Evolutionary conservation across 2,797 vertebrate genomes (phyloP), one percentile per base, ranked within the genome.

Genomic region (Sciurus vulgaris): DNA sequence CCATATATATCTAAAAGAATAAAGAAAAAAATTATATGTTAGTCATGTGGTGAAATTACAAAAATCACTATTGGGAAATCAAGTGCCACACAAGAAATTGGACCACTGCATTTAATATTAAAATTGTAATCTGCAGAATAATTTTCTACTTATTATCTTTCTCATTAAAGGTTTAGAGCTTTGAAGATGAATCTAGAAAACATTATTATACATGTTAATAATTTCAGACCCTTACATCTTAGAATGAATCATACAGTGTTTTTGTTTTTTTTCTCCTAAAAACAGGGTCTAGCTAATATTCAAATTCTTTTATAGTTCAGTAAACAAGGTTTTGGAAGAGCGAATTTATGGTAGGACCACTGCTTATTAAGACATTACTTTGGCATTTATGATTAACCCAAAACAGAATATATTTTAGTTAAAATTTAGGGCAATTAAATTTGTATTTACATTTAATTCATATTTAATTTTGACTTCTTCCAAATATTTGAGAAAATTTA

Each of bases 381-480:
- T 83, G 33, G 56, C 74, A 41, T 49, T 79, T 88, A 83, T 49
- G 10, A 59, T 63, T 82, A 81, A 91, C 47, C 30, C 3, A 93
- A 93, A 82, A 76, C 81, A 90, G 63, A 86, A 49, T 73, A 9
- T 35, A 72, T 92, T 67, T 83, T 51, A 56, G 56, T 91, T 77
- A 13, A 78, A 69, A 33, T 77, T 79, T 69, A 76, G 38, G 41
- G 15, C 3, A 89, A 69, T 69, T 81, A 69, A 35, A 51, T 95
- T 91, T 84, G 0, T 65, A 81, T 38, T 84, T 18, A 56, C 18
- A 22, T 56, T 56, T 20, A 56, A 20, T 56, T 79, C 2, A 8
- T 33, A 70, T 95, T 94, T 93, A 73, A 89, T 82, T 89, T 93
- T 17, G 92, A 56, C 15, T 87, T 3, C 49, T 91, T 88, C 41